Evolutionary conservation across 2,888 invertebrate genomes (phyloP).

Genomic region (Lasioglossum marginatum): DNA sequence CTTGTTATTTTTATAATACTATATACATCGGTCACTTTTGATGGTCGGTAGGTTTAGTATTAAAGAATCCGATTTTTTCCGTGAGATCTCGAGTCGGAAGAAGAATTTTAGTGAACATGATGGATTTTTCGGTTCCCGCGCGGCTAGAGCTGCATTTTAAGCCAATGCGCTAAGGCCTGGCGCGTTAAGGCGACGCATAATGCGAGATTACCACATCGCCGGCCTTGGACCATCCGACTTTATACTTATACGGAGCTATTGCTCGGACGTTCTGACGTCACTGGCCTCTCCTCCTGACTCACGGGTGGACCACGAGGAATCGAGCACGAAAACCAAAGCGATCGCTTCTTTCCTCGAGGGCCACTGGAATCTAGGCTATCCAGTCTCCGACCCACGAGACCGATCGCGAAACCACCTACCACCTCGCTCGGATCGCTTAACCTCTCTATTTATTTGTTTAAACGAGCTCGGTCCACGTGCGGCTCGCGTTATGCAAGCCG

Average conservation of each 20-base stretch:
- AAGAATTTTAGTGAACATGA: not conserved
- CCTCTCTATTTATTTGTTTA: constrained; percentile 10
- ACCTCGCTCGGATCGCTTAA: not conserved
- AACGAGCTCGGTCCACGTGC: not conserved
- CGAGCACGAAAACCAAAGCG: constrained; percentile 19
- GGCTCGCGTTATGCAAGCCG: not conserved
- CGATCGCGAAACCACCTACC: not conserved
- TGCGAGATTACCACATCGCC: constrained; percentile 73
- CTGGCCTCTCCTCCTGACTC: constrained; percentile 76
- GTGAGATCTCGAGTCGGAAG: not conserved
- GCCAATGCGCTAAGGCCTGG: constrained; percentile 1
- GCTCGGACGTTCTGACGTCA: constrained; percentile 80
- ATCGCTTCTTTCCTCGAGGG: constrained; percentile 23
- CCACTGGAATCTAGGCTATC: constrained; percentile 31
- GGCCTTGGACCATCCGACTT: constrained; percentile 80
- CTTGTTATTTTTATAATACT: no score
- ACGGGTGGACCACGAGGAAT: constrained; percentile 62
- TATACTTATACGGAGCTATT: constrained; percentile 82
- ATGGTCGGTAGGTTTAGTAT: no score
- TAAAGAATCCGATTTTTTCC: no score
- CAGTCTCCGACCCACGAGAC: constrained; percentile 5
- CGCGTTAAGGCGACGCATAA: constrained; percentile 46
- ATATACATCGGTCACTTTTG: no score
- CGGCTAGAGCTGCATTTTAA: not conserved
- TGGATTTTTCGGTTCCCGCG: not conserved